Evolutionary conservation across 2,888 invertebrate species (phyloP), one percentile per base, ranked within the genome.

Genomic region (Caenorhabditis doughertyi): DNA sequence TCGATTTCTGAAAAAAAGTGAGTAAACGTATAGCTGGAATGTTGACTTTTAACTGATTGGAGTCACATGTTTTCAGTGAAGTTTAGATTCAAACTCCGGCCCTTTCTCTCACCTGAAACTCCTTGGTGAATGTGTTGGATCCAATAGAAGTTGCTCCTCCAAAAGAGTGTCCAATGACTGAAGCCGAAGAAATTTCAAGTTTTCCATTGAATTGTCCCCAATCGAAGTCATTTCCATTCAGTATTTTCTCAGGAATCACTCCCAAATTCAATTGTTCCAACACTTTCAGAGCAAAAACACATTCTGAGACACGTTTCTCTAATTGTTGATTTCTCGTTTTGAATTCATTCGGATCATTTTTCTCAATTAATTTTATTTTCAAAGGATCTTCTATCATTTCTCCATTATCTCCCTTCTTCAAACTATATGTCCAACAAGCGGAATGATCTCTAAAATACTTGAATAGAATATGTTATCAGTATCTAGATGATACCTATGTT

Each of bases 101-200:
- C 13, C 35, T 7, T 3, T 8, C 29, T 27, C 56, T 56, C 25
- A 84, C 88, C 76, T 90, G 84, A 65, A 90, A 89, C 67, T 88
- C 89, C 3, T 85, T 92, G 79, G 94, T 94, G 70, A 92, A 92
- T 0, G 94, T 92, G 32, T 94, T 90, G 0, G 94, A 92, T 29
- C 94, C 92, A 2, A 95, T 89, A 11, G 94, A 93, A 0, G 94
- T 94, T 5, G 94, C 94, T 2, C 94, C 95, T 8, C 95, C 95
- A 92, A 95, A 95, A 0, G 94, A 95, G 91, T 95, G 95, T 2
- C 95, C 95, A 87, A 94, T 93, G 81, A 94, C 92, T 1, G 93
- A 92, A 3, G 88, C 85, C 32, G 84, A 81, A 13, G 81, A 55
- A 32, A 91, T 80, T 58, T 86, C 85, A 18, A 91, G 76, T 23